Base-by-base conservation (phyloP, 2,888 invertebrate genomes). In the Drosophila subquinaria region DNA sequence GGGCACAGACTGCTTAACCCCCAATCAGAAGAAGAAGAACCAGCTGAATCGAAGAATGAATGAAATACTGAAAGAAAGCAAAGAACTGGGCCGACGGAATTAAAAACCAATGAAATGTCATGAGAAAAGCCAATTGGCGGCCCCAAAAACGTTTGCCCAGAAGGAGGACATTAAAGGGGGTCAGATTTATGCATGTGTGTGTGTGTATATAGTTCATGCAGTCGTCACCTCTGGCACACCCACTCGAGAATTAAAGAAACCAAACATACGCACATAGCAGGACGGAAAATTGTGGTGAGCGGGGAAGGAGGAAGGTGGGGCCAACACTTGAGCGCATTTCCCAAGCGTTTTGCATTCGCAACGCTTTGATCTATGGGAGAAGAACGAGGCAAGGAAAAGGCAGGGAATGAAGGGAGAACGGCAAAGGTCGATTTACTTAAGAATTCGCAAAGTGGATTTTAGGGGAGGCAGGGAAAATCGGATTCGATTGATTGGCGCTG, bases 81-180 rank as follows among this genome's bases (percentile, higher is more conserved):
- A 23, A 23, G 27, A 81, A 80, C 64, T 78, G 77, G 73, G 78
- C 64, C 81, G 55, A 65, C 30, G 62, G 73, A 56, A 88, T 88
- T 82, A 66, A 79, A 88, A 82, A 61, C 85, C 76, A 76, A 85
- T 74, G 73, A 78, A 81, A 69, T 82, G 81, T 69, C 77, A 69
- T 56, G 68, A 67, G 57, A 60, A 64, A 69, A 70, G 79, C 71
- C 80, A 82, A 78, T 82, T 80, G 76, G 62, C 30, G 59, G 80
- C 47, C 30, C 47, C 52, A 38, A 59, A 68, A 52, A 65, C 38
- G 64, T 38, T 47, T 10, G 5, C 15, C 42, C 2, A 30, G 42
- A 4, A 40, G 27, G 45, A 13, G 36, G 4, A 47, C 6, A 27
- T 35, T 20, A 20, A n/a, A 17, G 11, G 20, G 33, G 43, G 6